Percentiles rank a stretch among this genome's conserved stretches.
phyloP scores from a whole-genome alignment of 1,140 invertebrate species.

The Drosophila varians region DNA sequence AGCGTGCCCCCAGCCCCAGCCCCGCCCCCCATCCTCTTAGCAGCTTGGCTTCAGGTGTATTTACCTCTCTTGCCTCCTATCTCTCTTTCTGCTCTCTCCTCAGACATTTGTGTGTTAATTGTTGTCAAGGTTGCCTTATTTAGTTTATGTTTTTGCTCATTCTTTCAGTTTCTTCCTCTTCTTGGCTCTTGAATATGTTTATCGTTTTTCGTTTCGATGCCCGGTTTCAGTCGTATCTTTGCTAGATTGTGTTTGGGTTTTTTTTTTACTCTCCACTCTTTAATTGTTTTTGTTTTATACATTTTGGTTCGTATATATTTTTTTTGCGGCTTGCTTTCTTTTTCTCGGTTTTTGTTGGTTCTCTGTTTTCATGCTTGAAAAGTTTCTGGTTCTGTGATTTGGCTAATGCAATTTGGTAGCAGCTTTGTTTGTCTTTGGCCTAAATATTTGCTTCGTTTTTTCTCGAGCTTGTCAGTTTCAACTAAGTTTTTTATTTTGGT shows the following conservation, averaged over 20 bases:
- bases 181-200: constrained; percentile 57
- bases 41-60: neutral
- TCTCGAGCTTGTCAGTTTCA: constrained; percentile 20
- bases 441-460: constrained; percentile 50
- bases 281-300: constrained; percentile 15
- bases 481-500: constrained; percentile 3
- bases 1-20: constrained; percentile 30
- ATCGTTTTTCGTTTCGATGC: constrained; percentile 44
- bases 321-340: constrained; percentile 53
- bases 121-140: constrained; percentile 77
- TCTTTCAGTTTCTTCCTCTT: constrained; percentile 23
- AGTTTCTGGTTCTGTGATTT: constrained; percentile 67
- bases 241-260: neutral
- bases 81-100: neutral
- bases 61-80: neutral
- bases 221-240: constrained; percentile 22
- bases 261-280: constrained; percentile 6
- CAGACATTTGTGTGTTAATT: constrained; percentile 62
- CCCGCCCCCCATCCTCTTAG: neutral
- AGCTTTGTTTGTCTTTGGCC: constrained; percentile 74
- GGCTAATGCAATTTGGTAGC: constrained; percentile 76
- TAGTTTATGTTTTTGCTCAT: constrained; percentile 58
- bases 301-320: too few relatives aligned
- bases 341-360: constrained; percentile 28
- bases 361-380: constrained; percentile 62